These are phyloP conservation scores for Nezara viridula DNA, from an alignment of 2,888 invertebrate genomes.

Conservation along the genomic window DNA sequence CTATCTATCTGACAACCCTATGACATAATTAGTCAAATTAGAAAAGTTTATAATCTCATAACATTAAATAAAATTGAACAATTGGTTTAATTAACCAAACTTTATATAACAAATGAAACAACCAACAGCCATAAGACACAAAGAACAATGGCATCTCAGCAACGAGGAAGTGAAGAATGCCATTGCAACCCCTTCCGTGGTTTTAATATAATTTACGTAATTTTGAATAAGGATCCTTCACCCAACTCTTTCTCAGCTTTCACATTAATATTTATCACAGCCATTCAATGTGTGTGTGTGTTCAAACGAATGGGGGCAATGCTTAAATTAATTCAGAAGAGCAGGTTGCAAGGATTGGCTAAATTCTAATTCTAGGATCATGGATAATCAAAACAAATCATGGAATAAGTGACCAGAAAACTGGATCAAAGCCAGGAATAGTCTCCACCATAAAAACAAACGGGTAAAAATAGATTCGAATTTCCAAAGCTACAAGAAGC, in stretches of 20 bases:
- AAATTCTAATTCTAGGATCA: neutral
- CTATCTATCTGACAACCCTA: too few relatives aligned
- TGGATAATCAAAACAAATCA: conserved; percentile 14
- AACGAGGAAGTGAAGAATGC: neutral
- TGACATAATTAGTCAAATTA: too few relatives aligned
- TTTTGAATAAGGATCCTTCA: neutral
- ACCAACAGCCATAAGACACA: neutral
- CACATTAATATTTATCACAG: neutral
- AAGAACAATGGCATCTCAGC: neutral
- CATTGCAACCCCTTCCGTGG: neutral
- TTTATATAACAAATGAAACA: neutral
- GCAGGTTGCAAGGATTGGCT: neutral
- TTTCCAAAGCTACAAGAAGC: conserved; percentile 3
- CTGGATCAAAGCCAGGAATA: neutral
- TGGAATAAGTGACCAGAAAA: conserved; percentile 17
- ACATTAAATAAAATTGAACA: neutral
- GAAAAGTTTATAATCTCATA: too few relatives aligned
- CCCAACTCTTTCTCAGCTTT: neutral
- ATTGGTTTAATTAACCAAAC: neutral
- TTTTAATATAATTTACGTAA: neutral
- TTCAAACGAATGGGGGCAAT: too few relatives aligned
- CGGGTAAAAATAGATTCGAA: neutral
- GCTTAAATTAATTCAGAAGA: neutral
- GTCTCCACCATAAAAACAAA: conserved; percentile 28
- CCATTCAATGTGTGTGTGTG: neutral